Base-by-base conservation (phyloP, 2,113 vertebrate genomes). In the Monopterus albus region DNA sequence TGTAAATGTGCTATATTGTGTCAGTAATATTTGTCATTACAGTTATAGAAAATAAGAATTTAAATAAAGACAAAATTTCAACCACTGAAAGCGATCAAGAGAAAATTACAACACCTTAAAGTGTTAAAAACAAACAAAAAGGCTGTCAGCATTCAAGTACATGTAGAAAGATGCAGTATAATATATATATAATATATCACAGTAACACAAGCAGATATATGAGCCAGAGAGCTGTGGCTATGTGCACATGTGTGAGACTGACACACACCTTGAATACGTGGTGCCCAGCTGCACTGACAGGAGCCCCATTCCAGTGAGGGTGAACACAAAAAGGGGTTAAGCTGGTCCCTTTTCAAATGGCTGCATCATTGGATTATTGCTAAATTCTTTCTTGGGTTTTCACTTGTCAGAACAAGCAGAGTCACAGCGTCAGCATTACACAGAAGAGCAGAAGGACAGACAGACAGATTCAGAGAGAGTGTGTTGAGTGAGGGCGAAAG, bases 321-420 rank as follows among this genome's bases (percentile, higher is more conserved):
- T 88, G 84, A 82, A 83, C 75, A 76, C 85, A 83, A 87, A 87
- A 78, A 83, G 65, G 75, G 64, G 79, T 59, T 90, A 90, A 91
- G 82, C 90, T 87, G 80, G 89, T 82, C 87, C 90, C 70, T 66
- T 92, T 91, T 92, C 80, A 91, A 69, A 65, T 15, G 52, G 69
- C 82, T 57, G 59, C 78, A 87, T 91, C 81, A 66, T 82, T 81
- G 91, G 87, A 91, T 92, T 85, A 91, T 79, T 88, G 80, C 78
- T 79, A 73, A 91, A 94, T 93, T 92, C 91, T 92, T 93, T 93
- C 89, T 83, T 83, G 82, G 75, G 68, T 81, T 89, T 92, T 91
- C 87, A 92, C 92, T 92, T 91, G 92, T 92, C 86, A 90, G 91
- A 82, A 90, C 93, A 92, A 58, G 92, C 87, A 89, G 84, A 88